These are phyloP conservation scores for Spermophilus dauricus DNA, from an alignment of 2,113 vertebrate species.

Conservation along the genomic window DNA sequence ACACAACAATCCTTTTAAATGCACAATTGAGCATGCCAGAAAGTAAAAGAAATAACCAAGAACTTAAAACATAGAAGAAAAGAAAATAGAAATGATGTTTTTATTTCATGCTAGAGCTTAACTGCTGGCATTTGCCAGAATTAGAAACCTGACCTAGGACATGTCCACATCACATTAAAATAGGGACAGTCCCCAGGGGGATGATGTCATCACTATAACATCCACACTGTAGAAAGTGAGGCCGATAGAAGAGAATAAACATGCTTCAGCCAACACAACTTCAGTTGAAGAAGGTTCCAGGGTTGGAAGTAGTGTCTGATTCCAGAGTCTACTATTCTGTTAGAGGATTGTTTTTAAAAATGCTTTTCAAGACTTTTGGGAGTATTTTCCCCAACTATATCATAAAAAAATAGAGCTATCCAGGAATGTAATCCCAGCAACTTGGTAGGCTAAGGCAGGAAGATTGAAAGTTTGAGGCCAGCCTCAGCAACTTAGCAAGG, in stretches of 20 bases:
- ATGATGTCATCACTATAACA: background rate
- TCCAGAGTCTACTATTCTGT: background rate
- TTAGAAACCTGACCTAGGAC: background rate
- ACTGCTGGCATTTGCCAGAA: background rate
- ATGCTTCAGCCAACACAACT: background rate
- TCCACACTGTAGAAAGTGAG: background rate
- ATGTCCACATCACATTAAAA: background rate
- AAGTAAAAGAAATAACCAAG: background rate
- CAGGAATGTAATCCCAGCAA: too few species aligned
- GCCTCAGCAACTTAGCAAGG: too few species aligned
- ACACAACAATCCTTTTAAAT: background rate
- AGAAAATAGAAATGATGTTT: background rate
- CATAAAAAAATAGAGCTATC: background rate
- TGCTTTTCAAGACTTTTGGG: background rate
- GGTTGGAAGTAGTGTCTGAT: background rate
- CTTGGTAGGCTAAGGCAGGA: too few species aligned
- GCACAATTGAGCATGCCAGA: background rate
- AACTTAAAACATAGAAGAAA: background rate
- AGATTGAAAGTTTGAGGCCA: too few species aligned
- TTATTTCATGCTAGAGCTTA: background rate
- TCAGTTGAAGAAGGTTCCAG: background rate
- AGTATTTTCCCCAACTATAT: background rate
- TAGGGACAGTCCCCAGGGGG: background rate
- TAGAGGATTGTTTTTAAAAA: background rate
- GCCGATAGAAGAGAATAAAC: background rate